Conservation (phyloP, 2,888 invertebrate species). For the Drosophila algonquin region DNA sequence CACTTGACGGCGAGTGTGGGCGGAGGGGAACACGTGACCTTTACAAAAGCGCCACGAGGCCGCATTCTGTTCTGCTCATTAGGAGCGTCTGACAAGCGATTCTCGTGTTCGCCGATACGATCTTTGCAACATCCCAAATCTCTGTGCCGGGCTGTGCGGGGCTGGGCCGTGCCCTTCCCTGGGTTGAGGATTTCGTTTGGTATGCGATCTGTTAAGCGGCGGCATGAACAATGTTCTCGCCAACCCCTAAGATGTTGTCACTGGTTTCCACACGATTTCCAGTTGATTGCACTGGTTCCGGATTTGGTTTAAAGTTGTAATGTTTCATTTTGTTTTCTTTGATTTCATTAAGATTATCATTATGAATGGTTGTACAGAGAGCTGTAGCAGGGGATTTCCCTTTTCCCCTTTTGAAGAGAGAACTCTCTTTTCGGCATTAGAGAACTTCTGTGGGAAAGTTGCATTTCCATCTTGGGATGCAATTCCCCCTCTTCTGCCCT, state of each 20-base stretch:
- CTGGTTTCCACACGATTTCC: slow-evolving; percentile 46
- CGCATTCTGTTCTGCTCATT: slow-evolving; percentile 68
- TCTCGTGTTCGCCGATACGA: slow-evolving; percentile 60
- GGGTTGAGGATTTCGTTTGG: neutral
- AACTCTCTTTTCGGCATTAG: neutral
- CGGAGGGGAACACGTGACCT: slow-evolving; percentile 62
- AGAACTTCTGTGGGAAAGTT: slow-evolving; percentile 2
- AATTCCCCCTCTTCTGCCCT: neutral
- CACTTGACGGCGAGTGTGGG: slow-evolving; percentile 61
- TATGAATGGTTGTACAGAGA: slow-evolving; percentile 3
- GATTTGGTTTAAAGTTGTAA: slow-evolving; percentile 13
- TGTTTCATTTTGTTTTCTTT: neutral
- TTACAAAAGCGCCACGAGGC: slow-evolving; percentile 63
- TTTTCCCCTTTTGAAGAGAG: no score
- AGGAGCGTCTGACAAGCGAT: slow-evolving; percentile 72
- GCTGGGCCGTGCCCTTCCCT: slow-evolving; percentile 6
- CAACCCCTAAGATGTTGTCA: slow-evolving; percentile 10
- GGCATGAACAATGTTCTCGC: no score
- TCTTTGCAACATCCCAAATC: slow-evolving; percentile 62
- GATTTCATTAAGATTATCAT: slow-evolving; percentile 36
- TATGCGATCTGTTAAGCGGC: slow-evolving; percentile 35
- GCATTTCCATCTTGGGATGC: neutral
- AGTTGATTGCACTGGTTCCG: slow-evolving; percentile 53
- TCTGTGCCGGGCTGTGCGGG: slow-evolving; percentile 1
- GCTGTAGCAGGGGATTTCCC: no score